Conservation (phyloP, 2,888 invertebrate genomes). For the Tenthredo amoena region DNA sequence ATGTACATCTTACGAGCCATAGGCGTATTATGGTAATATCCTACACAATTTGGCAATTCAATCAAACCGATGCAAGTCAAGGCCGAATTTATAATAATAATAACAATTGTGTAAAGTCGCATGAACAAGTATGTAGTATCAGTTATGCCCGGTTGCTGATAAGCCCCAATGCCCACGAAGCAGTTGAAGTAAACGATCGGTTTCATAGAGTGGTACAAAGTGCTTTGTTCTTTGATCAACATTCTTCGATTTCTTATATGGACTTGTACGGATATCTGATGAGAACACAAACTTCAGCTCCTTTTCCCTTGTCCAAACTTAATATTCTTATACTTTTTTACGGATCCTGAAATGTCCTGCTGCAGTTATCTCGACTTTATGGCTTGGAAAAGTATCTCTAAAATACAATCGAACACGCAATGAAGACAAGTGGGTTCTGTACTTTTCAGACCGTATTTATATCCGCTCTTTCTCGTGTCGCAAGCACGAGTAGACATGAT, state of each 20-base stretch:
- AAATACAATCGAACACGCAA: too few species aligned
- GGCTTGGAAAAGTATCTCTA: too few species aligned
- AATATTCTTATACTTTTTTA: not conserved
- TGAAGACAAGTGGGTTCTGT: too few species aligned
- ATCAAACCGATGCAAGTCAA: not conserved
- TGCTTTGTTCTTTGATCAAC: not conserved
- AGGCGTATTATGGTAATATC: not conserved
- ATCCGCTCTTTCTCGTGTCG: too few species aligned
- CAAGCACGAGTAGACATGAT: too few species aligned
- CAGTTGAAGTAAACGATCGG: conserved; percentile 8
- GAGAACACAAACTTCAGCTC: not conserved
- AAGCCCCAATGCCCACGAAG: not conserved
- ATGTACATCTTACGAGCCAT: too few species aligned
- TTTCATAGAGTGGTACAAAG: not conserved
- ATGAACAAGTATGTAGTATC: not conserved
- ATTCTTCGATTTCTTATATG: not conserved
- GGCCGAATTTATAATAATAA: not conserved
- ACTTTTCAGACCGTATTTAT: too few species aligned
- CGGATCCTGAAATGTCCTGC: not conserved
- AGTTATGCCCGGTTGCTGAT: not conserved
- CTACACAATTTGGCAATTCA: not conserved
- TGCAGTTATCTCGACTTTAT: too few species aligned
- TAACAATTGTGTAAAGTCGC: not conserved
- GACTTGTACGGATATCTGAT: not conserved
- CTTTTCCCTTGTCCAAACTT: not conserved